A percentile compares a stretch with the other conserved stretches of the same genome.
Evolutionary conservation across 2,113 vertebrate genomes (phyloP).

Genomic region (Regulus satrapa): DNA sequence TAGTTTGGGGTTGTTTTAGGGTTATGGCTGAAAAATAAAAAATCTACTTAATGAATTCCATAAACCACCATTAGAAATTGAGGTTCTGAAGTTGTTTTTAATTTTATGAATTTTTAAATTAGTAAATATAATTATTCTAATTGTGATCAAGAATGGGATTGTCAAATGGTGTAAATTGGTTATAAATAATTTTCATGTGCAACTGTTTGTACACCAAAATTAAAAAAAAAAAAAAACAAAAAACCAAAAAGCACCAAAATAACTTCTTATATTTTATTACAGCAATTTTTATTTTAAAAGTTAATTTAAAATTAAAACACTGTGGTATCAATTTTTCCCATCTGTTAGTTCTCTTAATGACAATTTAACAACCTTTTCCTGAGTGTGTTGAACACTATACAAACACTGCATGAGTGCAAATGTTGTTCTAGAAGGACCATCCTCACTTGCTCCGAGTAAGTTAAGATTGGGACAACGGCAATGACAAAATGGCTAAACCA

Average conservation of each 20-base stretch:
- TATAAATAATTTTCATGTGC: neutral
- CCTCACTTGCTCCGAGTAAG: neutral
- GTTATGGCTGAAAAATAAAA: neutral
- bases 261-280: neutral
- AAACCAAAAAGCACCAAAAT: too few relatives aligned
- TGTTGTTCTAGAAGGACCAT: neutral
- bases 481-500: neutral
- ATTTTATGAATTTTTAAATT: neutral
- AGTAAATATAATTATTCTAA: neutral
- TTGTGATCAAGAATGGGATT: neutral
- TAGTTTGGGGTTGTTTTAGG: neutral
- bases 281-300: neutral
- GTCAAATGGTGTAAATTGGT: neutral
- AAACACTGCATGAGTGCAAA: neutral
- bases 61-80: neutral
- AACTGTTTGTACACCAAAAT: neutral
- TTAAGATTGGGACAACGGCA: neutral
- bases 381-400: neutral
- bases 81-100: neutral
- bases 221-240: too few relatives aligned
- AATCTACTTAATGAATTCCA: neutral
- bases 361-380: neutral
- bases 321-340: neutral
- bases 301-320: neutral
- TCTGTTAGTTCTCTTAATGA: neutral